phyloP scores from a whole-genome alignment of 1,140 invertebrate genomes.

The Micrasema minimum region DNA sequence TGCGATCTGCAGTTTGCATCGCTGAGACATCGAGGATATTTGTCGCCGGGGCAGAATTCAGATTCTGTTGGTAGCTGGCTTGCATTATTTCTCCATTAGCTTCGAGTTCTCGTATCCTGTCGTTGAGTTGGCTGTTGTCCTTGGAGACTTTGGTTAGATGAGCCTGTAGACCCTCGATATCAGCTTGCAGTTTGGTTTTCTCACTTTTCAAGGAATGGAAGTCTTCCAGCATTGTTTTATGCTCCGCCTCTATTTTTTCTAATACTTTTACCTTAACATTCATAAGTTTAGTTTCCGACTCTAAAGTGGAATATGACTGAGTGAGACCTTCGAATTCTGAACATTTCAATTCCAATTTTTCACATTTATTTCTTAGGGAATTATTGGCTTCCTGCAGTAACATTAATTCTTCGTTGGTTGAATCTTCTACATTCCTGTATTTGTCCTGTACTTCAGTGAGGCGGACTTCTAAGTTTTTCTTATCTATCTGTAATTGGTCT shows the following conservation, averaged over 20 bases:
- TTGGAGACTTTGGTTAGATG: constrained; percentile 65
- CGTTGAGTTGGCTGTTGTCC: constrained; percentile 64
- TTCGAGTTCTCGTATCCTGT: constrained; percentile 62
- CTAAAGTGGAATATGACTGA: constrained; percentile 32
- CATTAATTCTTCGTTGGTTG: constrained; percentile 25
- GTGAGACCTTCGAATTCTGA: constrained; percentile 35
- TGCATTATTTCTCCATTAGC: constrained; percentile 50
- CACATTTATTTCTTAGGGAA: constrained; percentile 34
- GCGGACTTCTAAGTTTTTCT: constrained; percentile 47
- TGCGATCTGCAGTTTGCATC: constrained; percentile 32
- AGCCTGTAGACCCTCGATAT: constrained; percentile 64
- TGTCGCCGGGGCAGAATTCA: constrained; percentile 11
- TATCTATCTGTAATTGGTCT: constrained; percentile 52
- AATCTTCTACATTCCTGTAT: constrained; percentile 20
- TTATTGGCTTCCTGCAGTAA: constrained; percentile 31
- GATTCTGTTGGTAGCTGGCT: constrained; percentile 26
- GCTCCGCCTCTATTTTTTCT: constrained; percentile 48
- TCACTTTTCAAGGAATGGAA: constrained; percentile 60
- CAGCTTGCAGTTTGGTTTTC: constrained; percentile 61
- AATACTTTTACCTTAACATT: constrained; percentile 50
- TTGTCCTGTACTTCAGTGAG: constrained; percentile 41
- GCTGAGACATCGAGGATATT: neutral
- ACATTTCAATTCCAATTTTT: constrained; percentile 41
- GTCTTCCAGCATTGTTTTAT: constrained; percentile 44
- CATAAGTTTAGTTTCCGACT: constrained; percentile 46